Evolutionary conservation across 2,888 invertebrate species (phyloP).

Genomic region (Tenthredo amoena): DNA sequence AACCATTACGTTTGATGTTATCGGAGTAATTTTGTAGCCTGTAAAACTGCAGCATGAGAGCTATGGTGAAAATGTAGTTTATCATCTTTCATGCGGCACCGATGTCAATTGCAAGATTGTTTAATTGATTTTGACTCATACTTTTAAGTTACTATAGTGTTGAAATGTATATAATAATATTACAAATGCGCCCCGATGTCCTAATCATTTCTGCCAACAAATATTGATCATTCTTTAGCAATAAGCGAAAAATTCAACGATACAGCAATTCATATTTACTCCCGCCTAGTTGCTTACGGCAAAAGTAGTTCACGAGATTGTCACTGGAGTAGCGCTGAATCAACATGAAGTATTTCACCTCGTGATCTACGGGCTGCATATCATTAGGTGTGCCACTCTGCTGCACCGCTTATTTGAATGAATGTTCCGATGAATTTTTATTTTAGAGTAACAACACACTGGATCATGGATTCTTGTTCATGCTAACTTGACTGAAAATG

Average conservation of each 20-base stretch:
- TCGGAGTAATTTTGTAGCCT: background rate
- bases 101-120: background rate
- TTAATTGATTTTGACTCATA: background rate
- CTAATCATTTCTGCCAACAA: background rate
- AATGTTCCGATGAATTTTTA: background rate
- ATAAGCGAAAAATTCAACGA: background rate
- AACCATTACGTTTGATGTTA: background rate
- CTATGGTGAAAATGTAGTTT: background rate
- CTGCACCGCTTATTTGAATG: background rate
- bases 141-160: background rate
- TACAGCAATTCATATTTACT: background rate
- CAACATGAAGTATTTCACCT: background rate
- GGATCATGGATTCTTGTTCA: background rate
- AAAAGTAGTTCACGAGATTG: background rate
- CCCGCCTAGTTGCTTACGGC: conserved; percentile 7
- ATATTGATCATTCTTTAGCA: background rate
- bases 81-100: background rate
- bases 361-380: background rate
- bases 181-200: background rate
- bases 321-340: background rate
- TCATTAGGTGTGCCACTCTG: background rate
- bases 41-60: background rate
- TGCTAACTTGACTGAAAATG: background rate
- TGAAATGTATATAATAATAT: background rate
- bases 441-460: background rate